Conservation (phyloP, 1,140 invertebrate species). For the Drosophila nikananu region DNA sequence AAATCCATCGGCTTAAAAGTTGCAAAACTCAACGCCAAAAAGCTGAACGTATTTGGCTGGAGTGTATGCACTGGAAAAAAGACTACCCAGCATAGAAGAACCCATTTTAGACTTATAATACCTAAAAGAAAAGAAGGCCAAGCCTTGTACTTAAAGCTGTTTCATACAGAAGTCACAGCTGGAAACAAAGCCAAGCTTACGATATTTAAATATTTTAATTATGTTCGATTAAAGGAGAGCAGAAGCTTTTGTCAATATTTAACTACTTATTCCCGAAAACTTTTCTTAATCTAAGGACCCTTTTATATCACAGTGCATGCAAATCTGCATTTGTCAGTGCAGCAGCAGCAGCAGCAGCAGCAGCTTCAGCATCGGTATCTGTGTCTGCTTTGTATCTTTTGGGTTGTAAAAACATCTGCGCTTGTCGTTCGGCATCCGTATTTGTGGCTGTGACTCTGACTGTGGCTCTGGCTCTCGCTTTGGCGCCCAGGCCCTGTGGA, state of each 20-base stretch:
- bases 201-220: background rate
- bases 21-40: slow-evolving; percentile 37
- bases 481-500: background rate
- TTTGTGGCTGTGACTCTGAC: slow-evolving; percentile 13
- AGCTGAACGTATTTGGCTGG: slow-evolving; percentile 41
- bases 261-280: background rate
- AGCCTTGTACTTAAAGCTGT: too few species aligned
- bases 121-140: too few species aligned
- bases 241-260: too few species aligned
- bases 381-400: slow-evolving; percentile 44
- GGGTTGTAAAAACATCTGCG: slow-evolving; percentile 57
- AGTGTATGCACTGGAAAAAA: slow-evolving; percentile 8
- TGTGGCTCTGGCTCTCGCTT: background rate
- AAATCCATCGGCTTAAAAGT: slow-evolving; percentile 63
- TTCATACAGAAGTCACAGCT: too few species aligned
- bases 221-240: background rate
- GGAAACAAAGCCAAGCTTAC: background rate
- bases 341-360: slow-evolving; percentile 31
- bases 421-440: slow-evolving; percentile 45
- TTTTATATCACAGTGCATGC: slow-evolving; percentile 13
- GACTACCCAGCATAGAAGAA: too few species aligned
- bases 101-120: background rate
- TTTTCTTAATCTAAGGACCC: background rate
- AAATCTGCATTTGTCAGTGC: slow-evolving; percentile 50
- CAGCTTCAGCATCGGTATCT: slow-evolving; percentile 36